A percentile compares a stretch with the other conserved stretches of the same genome.
These are phyloP conservation scores for Drosophila novamexicana DNA, from an alignment of 1,140 invertebrate genomes.

Conservation along the genomic window DNA sequence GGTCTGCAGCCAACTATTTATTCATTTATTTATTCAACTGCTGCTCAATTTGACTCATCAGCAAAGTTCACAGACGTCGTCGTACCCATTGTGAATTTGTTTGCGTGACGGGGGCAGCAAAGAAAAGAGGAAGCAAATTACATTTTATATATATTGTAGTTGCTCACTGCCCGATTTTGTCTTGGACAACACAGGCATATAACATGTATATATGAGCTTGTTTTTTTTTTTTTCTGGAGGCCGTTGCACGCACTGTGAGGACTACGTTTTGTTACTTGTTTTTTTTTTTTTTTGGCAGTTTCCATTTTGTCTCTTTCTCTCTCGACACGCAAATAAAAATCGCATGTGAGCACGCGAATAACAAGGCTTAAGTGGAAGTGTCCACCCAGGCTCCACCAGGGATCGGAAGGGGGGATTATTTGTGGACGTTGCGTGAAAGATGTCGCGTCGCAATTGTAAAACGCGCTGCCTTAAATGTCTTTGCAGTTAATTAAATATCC, in stretches of 20 bases:
- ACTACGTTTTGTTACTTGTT: constrained; percentile 45
- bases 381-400: background rate
- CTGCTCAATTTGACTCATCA: constrained; percentile 75
- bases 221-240: constrained; percentile 9
- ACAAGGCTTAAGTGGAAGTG: constrained; percentile 51
- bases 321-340: constrained; percentile 74
- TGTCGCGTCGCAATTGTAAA: constrained; percentile 69
- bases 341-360: constrained; percentile 74
- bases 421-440: constrained; percentile 62
- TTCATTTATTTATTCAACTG: constrained; percentile 54
- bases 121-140: constrained; percentile 56
- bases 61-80: constrained; percentile 51
- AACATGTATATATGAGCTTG: constrained; percentile 13
- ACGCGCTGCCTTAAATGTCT: constrained; percentile 71
- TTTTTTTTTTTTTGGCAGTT: constrained; percentile 51
- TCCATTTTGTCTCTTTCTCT: constrained; percentile 46
- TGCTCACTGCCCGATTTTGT: constrained; percentile 13
- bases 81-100: constrained; percentile 18
- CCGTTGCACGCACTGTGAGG: constrained; percentile 57
- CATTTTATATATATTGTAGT: constrained; percentile 59
- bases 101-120: constrained; percentile 50
- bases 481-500: constrained; percentile 78
- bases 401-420: background rate
- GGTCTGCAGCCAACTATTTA: constrained; percentile 30
- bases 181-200: constrained; percentile 18